Evolutionary conservation across 2,797 vertebrate genomes (phyloP).

Genomic region (Protosalanx chinensis): DNA sequence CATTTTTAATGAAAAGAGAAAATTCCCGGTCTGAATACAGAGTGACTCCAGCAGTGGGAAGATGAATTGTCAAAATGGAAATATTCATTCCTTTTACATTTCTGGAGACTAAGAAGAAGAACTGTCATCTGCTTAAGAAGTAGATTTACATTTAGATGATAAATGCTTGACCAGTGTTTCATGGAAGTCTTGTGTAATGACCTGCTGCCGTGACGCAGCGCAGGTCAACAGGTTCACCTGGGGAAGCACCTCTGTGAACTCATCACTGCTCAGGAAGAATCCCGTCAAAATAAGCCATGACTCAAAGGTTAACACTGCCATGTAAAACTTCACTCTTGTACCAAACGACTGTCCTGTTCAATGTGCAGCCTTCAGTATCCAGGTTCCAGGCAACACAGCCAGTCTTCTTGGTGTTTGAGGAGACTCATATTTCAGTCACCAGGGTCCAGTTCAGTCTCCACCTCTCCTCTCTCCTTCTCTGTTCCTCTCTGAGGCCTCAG

Average conservation of each 20-base stretch:
- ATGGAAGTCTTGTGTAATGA: background rate
- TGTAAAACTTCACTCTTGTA: background rate
- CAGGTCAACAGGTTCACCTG: background rate
- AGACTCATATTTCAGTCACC: slow-evolving; percentile 20
- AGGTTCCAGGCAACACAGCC: background rate
- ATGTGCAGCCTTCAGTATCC: background rate
- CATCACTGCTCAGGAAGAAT: background rate
- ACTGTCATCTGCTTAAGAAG: background rate
- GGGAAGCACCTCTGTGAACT: background rate
- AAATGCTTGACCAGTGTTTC: background rate
- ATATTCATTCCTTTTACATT: background rate
- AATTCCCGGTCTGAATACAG: slow-evolving; percentile 47
- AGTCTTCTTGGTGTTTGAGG: background rate
- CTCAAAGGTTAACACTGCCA: background rate
- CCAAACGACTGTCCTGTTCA: background rate
- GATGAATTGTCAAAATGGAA: slow-evolving; percentile 33
- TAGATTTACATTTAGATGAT: background rate
- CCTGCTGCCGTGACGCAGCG: background rate
- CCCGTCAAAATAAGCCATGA: background rate
- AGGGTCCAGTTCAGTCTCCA: background rate
- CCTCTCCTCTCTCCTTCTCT: background rate
- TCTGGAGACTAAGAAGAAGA: background rate
- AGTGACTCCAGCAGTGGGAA: slow-evolving; percentile 32
- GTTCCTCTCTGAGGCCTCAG: slow-evolving; percentile 7
- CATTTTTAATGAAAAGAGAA: slow-evolving; percentile 60